Evolutionary conservation across 2,888 invertebrate genomes (phyloP).

Genomic region (Hydroisotoma schaefferi): DNA sequence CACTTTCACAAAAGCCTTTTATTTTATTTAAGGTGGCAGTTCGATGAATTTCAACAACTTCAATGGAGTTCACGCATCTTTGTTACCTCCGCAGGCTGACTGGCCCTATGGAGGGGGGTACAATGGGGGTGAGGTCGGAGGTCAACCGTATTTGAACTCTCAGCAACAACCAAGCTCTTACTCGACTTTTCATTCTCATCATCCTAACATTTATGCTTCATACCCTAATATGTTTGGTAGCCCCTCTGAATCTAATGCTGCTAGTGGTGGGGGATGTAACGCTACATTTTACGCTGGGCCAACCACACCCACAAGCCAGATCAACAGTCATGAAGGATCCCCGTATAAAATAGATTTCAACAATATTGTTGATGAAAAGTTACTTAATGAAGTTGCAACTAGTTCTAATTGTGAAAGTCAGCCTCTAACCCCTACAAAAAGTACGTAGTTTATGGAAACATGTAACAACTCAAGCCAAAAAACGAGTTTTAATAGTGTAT

Average conservation of each 20-base stretch:
- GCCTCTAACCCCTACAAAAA: constrained; percentile 21
- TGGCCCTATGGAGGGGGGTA: constrained; percentile 42
- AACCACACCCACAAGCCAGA: constrained; percentile 17
- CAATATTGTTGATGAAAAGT: constrained; percentile 42
- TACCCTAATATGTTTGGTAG: constrained; percentile 38
- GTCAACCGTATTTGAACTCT: constrained; percentile 34
- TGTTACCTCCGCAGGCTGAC: constrained; percentile 40
- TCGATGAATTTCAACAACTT: constrained; percentile 44
- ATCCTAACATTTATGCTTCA: constrained; percentile 43
- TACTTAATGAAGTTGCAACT: constrained; percentile 34
- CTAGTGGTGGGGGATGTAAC: constrained; percentile 10
- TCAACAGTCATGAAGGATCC: constrained; percentile 27
- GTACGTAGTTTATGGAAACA: constrained; percentile 9
- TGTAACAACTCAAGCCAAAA: background rate
- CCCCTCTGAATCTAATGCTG: constrained; percentile 9
- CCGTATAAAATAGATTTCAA: constrained; percentile 43
- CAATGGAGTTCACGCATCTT: constrained; percentile 33
- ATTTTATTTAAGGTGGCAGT: constrained; percentile 37
- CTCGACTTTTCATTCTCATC: constrained; percentile 29
- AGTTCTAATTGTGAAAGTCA: constrained; percentile 35
- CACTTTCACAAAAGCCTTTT: background rate
- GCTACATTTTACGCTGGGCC: constrained; percentile 39
- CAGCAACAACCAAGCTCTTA: constrained; percentile 25
- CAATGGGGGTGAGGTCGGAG: constrained; percentile 29
- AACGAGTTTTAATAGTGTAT: too few relatives aligned